Evolutionary conservation across 2,113 vertebrate species (phyloP), one percentile per base, ranked within the genome.

Genomic region (Eurystomus gularis): DNA sequence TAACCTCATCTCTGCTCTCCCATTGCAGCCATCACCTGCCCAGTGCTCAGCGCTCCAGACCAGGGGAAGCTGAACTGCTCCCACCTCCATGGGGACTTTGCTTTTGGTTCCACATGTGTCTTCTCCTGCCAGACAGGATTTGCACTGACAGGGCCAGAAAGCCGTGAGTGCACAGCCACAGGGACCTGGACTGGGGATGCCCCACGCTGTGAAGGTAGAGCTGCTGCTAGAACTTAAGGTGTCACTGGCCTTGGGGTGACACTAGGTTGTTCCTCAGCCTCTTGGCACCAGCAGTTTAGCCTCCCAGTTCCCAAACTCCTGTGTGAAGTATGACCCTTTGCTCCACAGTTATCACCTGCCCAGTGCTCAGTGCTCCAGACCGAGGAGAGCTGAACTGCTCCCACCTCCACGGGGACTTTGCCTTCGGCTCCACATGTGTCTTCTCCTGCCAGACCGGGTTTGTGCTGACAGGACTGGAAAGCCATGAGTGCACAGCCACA

Each of bases 381-480:
- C 57, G 90, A 18, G 92, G 94, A 71, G 21, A 83, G 12, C 0
- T 94, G 26, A 62, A 84, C 93, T 99, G 98, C 83, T 98, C 89
- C 33, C 97, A 98, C 26, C 97, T 95, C 24, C 80, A 98, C 0
- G 82, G 96, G 0, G 17, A 94, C 25, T 96, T 98, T 10, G 44
- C 94, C 60, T 98, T 97, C 40, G 97, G 94, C 77, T 99, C 99
- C 25, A 96, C 52, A 1, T 99, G 98, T 49, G 88, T 82, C 88
- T 98, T 98, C 94, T 94, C 94, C 75, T 99, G 98, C 81, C 82
- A 97, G 2, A 96, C 52, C 2, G 98, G 98, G 13, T 98, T 97
- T 8, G 40, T 73, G 16, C 95, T 97, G 35, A 81, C 15, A 11
- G 98, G 98, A 16, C 24, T 73, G 0, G 49, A 86, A 94, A n/a